phyloP scores from a whole-genome alignment of 2,888 invertebrate species.

The Tanypteryx hageni region DNA sequence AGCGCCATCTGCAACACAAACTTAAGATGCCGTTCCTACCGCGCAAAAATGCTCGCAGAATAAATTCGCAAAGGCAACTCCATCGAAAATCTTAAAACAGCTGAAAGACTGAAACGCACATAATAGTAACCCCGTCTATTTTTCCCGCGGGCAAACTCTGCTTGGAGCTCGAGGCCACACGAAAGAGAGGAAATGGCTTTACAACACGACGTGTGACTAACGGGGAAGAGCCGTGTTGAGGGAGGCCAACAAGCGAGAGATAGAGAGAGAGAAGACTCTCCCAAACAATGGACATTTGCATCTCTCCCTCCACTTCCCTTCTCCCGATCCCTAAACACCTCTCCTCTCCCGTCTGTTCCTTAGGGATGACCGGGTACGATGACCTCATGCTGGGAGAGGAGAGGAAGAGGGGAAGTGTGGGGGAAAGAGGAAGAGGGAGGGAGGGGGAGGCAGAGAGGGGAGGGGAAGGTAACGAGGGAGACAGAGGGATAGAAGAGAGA shows the following conservation, averaged over 20 bases:
- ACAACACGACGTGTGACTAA: no score
- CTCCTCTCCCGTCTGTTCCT: background rate
- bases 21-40: no score
- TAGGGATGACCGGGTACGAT: constrained; percentile 42
- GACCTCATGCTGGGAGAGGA: background rate
- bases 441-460: background rate
- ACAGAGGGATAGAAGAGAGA: background rate
- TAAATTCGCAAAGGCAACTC: no score
- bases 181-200: no score
- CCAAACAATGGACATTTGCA: constrained; percentile 8
- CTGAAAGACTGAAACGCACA: no score
- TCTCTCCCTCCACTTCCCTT: background rate
- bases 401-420: background rate
- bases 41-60: no score
- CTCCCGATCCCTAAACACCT: background rate
- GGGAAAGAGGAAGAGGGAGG: background rate
- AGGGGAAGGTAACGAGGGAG: background rate
- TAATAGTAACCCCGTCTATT: no score
- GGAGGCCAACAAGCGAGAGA: background rate
- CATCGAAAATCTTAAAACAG: no score
- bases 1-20: no score
- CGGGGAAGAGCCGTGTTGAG: no score
- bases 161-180: no score
- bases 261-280: background rate
- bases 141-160: no score